A percentile compares a stretch with the other conserved stretches of the same genome.
Evolutionary conservation across 2,113 vertebrate species (phyloP).

Genomic region (Cheirogaleus medius): DNA sequence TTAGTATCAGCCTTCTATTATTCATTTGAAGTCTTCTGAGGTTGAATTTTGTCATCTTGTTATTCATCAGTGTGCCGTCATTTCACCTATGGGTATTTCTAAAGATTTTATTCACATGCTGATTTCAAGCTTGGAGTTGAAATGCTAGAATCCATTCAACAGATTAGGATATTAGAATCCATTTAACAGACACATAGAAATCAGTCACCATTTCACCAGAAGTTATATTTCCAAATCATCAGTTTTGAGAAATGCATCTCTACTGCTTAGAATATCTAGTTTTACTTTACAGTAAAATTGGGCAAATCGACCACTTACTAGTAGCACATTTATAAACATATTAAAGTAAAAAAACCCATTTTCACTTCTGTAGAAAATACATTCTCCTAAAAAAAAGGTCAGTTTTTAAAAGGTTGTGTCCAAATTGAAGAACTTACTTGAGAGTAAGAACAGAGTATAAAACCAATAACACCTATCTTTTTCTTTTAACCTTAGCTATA

Average conservation of each 20-base stretch:
- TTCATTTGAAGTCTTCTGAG: neutral
- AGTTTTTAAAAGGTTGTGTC: neutral
- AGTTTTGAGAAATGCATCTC: neutral
- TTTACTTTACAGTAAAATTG: neutral
- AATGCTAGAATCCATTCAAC: neutral
- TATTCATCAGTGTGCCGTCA: neutral
- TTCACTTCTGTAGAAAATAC: neutral
- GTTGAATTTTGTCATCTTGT: neutral
- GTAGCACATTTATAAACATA: neutral
- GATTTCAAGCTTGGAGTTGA: neutral
- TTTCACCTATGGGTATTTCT: neutral
- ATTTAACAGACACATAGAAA: neutral
- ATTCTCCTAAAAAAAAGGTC: neutral
- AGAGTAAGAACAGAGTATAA: neutral
- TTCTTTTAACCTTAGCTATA: neutral
- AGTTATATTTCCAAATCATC: neutral
- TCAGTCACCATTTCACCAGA: neutral
- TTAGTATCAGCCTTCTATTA: constrained; percentile 11
- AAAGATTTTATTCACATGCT: neutral
- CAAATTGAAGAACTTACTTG: neutral
- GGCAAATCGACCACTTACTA: neutral
- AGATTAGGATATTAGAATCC: neutral
- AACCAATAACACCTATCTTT: too few species aligned
- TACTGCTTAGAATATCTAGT: neutral
- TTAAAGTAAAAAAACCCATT: neutral